Percentiles rank a stretch among this genome's conserved stretches.
These are phyloP conservation scores for Dryoscopus gambensis DNA, from an alignment of 2,113 vertebrate genomes.

Conservation along the genomic window DNA sequence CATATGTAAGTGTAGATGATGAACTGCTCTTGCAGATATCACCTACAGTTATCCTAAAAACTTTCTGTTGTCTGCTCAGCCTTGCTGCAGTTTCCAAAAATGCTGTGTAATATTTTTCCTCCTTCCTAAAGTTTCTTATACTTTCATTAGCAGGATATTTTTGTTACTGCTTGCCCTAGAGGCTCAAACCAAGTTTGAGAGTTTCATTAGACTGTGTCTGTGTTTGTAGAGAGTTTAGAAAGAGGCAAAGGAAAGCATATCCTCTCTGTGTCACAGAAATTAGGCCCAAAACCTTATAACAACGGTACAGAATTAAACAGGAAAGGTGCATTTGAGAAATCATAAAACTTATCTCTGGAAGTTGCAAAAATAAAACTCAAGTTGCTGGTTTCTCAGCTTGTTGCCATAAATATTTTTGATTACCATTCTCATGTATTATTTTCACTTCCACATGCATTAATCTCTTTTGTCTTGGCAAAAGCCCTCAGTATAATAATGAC, in stretches of 20 bases:
- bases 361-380: neutral
- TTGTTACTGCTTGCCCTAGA: neutral
- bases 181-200: neutral
- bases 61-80: neutral
- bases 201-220: neutral
- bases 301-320: neutral
- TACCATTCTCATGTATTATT: neutral
- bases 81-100: neutral
- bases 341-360: neutral
- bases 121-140: neutral
- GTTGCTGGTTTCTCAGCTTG: neutral
- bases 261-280: neutral
- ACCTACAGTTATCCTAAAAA: neutral
- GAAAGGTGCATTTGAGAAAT: neutral
- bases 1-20: neutral
- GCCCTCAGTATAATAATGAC: neutral
- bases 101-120: no score
- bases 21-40: neutral
- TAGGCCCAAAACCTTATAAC: neutral
- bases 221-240: neutral
- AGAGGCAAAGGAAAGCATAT: neutral
- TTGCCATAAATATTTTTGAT: neutral
- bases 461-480: neutral
- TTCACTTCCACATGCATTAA: neutral
- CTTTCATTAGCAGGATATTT: neutral